phyloP scores from a whole-genome alignment of 2,113 vertebrate species.

The Neoarius graeffei region DNA sequence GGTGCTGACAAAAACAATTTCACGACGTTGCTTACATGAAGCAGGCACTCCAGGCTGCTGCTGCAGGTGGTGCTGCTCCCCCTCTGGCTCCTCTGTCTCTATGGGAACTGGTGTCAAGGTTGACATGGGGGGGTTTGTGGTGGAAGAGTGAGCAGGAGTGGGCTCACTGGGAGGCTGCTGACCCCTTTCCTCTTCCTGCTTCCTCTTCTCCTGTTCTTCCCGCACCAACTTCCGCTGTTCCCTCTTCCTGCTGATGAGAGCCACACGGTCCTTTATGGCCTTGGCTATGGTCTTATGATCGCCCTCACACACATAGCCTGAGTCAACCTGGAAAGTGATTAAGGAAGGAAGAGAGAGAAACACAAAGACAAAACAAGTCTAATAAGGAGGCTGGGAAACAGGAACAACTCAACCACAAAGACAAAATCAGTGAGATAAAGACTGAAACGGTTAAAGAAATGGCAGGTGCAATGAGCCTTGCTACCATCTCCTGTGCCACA shows the following conservation, averaged over 20 bases:
- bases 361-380: background rate
- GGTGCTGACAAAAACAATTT: background rate
- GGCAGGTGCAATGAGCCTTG: background rate
- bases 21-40: constrained; percentile 39
- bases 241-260: constrained; percentile 91
- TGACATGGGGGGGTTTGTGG: constrained; percentile 50
- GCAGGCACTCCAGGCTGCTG: constrained; percentile 73
- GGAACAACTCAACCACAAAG: background rate
- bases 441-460: background rate
- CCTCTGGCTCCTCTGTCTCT: constrained; percentile 86
- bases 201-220: constrained; percentile 89
- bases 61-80: constrained; percentile 84
- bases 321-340: constrained; percentile 83
- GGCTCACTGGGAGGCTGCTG: constrained; percentile 14
- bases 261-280: constrained; percentile 96
- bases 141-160: constrained; percentile 56
- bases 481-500: constrained; percentile 98
- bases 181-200: constrained; percentile 77
- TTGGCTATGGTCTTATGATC: constrained; percentile 98
- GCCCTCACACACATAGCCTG: constrained; percentile 93
- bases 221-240: constrained; percentile 92
- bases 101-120: constrained; percentile 74
- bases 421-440: background rate
- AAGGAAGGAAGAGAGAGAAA: background rate
- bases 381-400: background rate